Conservation (phyloP, 1,140 invertebrate species). For the Reticulitermes speratus region DNA sequence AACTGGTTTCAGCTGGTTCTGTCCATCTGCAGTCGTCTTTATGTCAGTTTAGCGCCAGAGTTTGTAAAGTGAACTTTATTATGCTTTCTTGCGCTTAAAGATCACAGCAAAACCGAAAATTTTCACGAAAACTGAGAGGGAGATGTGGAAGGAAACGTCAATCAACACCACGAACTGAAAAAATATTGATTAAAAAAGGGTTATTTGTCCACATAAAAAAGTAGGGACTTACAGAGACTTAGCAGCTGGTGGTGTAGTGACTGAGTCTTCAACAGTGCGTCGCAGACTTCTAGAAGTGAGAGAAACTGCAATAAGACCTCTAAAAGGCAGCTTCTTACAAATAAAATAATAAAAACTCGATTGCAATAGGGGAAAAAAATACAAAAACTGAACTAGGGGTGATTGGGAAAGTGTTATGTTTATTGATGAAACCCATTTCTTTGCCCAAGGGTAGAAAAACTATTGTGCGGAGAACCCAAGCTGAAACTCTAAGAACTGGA, state of each 20-base stretch:
- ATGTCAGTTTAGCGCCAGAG: no score
- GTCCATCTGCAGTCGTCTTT: no score
- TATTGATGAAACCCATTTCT: conserved; percentile 26
- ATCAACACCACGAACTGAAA: conserved; percentile 23
- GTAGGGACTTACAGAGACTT: background rate
- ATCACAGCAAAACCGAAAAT: conserved; percentile 8
- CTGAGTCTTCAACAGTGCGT: background rate
- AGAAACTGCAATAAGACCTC: background rate
- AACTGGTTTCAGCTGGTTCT: no score
- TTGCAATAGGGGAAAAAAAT: background rate
- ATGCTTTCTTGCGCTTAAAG: background rate
- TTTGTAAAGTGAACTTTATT: no score
- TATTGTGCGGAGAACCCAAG: background rate
- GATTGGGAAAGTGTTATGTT: conserved; percentile 24
- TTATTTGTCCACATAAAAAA: conserved; percentile 24
- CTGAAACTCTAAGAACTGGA: conserved; percentile 4
- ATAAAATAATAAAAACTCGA: background rate
- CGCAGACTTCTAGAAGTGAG: background rate
- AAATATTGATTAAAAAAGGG: conserved; percentile 18
- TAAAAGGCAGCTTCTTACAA: conserved; percentile 19
- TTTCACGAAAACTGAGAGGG: conserved; percentile 26
- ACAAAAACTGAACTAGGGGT: background rate
- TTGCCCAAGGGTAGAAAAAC: background rate
- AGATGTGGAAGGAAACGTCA: conserved; percentile 25
- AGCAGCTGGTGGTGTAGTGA: background rate